Percentiles rank a stretch among this genome's conserved stretches.
Evolutionary conservation across 2,888 invertebrate species (phyloP).

Genomic region (Lasioglossum pauxillum): DNA sequence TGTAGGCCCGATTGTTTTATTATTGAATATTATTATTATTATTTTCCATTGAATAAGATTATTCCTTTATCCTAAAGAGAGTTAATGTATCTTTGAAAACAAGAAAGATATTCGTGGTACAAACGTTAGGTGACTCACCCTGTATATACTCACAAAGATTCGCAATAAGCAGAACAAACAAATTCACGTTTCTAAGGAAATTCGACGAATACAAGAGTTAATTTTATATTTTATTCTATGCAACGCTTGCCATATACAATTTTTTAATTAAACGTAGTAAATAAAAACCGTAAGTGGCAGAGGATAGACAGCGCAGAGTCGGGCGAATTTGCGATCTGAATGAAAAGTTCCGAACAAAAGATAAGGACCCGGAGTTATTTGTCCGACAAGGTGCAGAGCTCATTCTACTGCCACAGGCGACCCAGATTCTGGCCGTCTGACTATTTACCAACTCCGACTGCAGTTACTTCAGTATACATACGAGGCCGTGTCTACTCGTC

Average conservation of each 20-base stretch:
- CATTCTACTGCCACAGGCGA: neutral
- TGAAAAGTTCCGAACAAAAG: neutral
- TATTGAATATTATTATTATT: too few relatives aligned
- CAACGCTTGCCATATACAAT: neutral
- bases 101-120: too few relatives aligned
- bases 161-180: neutral
- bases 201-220: neutral
- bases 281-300: neutral
- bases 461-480: neutral
- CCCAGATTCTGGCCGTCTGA: neutral
- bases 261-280: neutral
- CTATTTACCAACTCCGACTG: neutral
- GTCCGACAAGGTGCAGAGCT: neutral
- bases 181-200: neutral
- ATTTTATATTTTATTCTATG: neutral
- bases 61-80: too few relatives aligned
- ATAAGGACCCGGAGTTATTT: neutral
- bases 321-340: neutral
- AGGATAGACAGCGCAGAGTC: neutral
- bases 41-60: too few relatives aligned
- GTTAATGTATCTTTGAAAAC: too few relatives aligned
- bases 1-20: too few relatives aligned
- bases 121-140: too few relatives aligned
- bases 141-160: too few relatives aligned
- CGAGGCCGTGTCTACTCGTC: neutral